Evolutionary conservation across 2,113 vertebrate genomes (phyloP).

Genomic region (Saguinus midas): DNA sequence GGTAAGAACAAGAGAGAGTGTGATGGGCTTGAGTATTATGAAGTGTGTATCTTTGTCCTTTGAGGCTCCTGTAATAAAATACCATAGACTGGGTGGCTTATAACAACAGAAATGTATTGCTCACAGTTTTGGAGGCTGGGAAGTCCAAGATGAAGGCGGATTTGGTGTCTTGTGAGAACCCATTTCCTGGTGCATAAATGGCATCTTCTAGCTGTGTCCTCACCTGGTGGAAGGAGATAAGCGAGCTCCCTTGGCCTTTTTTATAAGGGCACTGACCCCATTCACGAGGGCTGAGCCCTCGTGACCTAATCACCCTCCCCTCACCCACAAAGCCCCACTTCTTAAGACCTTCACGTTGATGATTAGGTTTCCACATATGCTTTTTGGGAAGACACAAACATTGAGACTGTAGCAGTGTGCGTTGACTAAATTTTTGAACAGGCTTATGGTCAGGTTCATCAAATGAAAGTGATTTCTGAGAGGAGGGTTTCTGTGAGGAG

Average conservation of each 20-base stretch:
- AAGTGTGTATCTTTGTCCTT: background rate
- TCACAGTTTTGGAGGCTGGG: background rate
- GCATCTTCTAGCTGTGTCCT: background rate
- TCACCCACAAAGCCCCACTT: background rate
- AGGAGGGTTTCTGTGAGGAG: background rate
- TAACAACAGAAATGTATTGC: background rate
- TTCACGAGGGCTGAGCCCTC: no score
- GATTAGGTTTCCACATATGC: background rate
- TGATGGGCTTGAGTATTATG: background rate
- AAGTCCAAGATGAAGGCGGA: background rate
- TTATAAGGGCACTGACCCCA: background rate
- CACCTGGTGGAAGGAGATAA: no score
- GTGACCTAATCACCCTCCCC: background rate
- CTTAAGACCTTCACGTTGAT: background rate
- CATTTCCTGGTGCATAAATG: background rate
- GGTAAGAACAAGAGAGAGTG: background rate
- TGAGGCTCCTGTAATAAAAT: background rate
- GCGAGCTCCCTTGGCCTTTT: background rate
- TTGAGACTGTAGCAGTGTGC: background rate
- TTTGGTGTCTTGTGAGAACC: background rate
- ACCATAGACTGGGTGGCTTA: background rate
- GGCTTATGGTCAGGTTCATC: background rate
- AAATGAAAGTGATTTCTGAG: background rate
- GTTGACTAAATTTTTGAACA: background rate
- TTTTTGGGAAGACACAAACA: background rate